Evolutionary conservation across 2,888 invertebrate genomes (phyloP), one percentile per base, ranked within the genome.

Genomic region (Sericinus montela): DNA sequence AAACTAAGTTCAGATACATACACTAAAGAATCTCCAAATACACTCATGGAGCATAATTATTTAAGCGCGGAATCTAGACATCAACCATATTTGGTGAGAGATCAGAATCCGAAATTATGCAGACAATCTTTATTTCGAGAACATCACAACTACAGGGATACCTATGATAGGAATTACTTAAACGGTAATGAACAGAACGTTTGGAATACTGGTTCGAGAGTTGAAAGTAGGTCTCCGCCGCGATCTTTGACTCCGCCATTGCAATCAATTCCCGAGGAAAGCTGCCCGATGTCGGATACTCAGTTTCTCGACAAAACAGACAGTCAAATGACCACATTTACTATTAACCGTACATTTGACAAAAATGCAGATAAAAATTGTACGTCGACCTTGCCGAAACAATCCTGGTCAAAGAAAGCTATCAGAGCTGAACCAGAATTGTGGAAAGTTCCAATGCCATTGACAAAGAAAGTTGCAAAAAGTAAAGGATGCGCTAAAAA

Each of bases 191-290:
- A 88, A 50, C 69, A 74, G 14, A 76, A 82, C 48, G 59, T 75
- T 19, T 89, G 89, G 87, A 75, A 76, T 40, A 75, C 67, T 55
- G 77, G 85, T 11, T 55, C 67, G 11, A 69, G 65, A 52, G 40
- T 50, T 10, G 79, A 80, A 7, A 8, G 1, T 25, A 72, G 65
- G 46, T 81, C 88, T 0, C 87, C 89, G 1, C 80, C 80, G 1
- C 65, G 84, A 43, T 81, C 89, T 1, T 59, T 80, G 30, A 78
- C 84, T 0, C 82, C 82, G 1, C 81, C 84, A 1, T 65, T 90
- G 11, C 81, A 84, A 36, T 80, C 86, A 0, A 90, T 90, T 30
- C 86, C 89, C 9, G 90, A 91, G 68, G 90, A 90, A 57, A 88
- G 81, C 54, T 59, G 60, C 3, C 80, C 84, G 32, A 63, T 72